A percentile compares a stretch with the other conserved stretches of the same genome.
phyloP scores from a whole-genome alignment of 2,888 invertebrate genomes.

The Sceliomorpha sp. region DNA sequence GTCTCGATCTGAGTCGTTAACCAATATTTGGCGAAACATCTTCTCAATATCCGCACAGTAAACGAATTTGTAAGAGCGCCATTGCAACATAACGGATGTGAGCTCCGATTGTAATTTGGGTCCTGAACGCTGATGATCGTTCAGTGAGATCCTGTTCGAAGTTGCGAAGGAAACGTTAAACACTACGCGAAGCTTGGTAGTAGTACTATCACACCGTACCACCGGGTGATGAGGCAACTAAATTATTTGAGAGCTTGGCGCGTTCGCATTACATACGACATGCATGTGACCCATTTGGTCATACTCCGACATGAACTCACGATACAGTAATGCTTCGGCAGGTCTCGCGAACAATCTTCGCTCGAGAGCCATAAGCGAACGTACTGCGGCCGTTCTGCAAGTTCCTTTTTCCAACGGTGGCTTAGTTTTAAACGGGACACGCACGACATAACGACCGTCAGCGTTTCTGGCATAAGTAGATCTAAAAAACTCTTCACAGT shows the following conservation, averaged over 20 bases:
- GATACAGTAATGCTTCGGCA: not conserved
- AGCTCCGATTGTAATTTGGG: slow-evolving; percentile 26
- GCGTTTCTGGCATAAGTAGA: slow-evolving; percentile 30
- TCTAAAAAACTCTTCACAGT: slow-evolving; percentile 37
- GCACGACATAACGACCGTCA: slow-evolving; percentile 30
- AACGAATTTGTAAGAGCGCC: slow-evolving; percentile 11
- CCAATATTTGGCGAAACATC: slow-evolving; percentile 31
- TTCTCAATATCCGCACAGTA: slow-evolving; percentile 24
- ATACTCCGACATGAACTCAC: slow-evolving; percentile 2
- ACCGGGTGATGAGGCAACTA: slow-evolving; percentile 30
- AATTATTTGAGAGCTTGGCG: not conserved
- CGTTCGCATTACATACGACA: too few species aligned
- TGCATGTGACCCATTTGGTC: slow-evolving; percentile 2
- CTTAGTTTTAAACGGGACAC: slow-evolving; percentile 14
- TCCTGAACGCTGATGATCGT: slow-evolving; percentile 22
- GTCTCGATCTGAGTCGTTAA: slow-evolving; percentile 2
- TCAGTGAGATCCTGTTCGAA: slow-evolving; percentile 23
- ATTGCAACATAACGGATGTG: slow-evolving; percentile 10
- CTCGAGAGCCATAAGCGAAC: not conserved
- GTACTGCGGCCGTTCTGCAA: not conserved
- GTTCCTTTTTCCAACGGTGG: not conserved
- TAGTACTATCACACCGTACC: slow-evolving; percentile 3
- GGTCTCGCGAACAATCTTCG: not conserved
- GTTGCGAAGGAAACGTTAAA: slow-evolving; percentile 32
- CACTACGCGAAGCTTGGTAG: slow-evolving; percentile 28